Evolutionary conservation across 2,113 vertebrate species (phyloP), one percentile per base, ranked within the genome.

Genomic region (Pomatostomus ruficeps): DNA sequence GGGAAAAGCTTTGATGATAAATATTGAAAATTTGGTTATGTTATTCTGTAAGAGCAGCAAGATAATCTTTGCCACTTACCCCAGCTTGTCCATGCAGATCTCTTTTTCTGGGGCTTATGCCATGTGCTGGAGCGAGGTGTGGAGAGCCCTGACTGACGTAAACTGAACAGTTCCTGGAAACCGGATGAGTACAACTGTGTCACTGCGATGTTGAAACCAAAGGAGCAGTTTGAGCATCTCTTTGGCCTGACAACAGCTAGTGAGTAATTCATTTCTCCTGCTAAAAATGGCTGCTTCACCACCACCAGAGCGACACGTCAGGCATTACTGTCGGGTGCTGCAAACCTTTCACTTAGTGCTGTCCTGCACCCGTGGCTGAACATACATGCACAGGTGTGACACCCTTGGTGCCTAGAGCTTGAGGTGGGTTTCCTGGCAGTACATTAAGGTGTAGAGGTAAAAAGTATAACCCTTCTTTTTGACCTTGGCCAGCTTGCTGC

Each of bases 121-220:
- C 84, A 20, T 31, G 80, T 54, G 25, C 85, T 78, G 81, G 84
- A 63, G 65, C 0, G 1, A 78, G 68, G 68, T 51, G 77, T 58
- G 43, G 84, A 91, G 80, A 82, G 89, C 52, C 70, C 88, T 82
- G 88, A 71, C 73, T 87, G 85, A 91, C 6, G 14, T 68, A 85
- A 95, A 63, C 74, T 21, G 52, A 82, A 38, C 74, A 67, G 85
- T 91, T 96, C 93, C 88, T 95, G 90, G 95, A 96, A 96, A 79
- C 58, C 10, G 18, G 74, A 72, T 3, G 28, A 91, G 66, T 67
- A 93, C 73, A 71, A 20, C 59, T 71, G 55, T 95, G 95, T 87
- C 89, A 72, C 65, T 40, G 48, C 71, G 86, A 85, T 93, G 83
- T 85, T 91, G 95, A 95, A 95, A 96, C 81, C 14, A 3, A 75